A percentile compares a stretch with the other conserved stretches of the same genome.
phyloP scores from a whole-genome alignment of 2,888 invertebrate species.

The Lissocephala sabroskyi region DNA sequence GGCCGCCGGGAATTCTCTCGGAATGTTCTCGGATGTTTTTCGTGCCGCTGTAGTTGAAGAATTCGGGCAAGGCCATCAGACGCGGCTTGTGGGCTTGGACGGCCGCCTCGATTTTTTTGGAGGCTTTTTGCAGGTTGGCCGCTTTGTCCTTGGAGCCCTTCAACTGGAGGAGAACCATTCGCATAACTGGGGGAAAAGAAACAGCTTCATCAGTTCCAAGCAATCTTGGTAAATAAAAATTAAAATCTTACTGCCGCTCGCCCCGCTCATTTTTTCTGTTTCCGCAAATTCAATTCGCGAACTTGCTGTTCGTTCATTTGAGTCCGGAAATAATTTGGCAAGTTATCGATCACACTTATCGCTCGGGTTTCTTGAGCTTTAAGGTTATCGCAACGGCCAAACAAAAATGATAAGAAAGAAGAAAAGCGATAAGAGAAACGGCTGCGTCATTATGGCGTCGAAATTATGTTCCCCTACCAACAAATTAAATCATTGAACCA shows the following conservation, averaged over 20 bases:
- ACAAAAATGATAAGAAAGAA: too few relatives aligned
- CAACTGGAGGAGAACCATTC: conserved; percentile 87
- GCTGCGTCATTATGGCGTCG: too few relatives aligned
- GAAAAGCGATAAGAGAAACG: too few relatives aligned
- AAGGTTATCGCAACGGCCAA: too few relatives aligned
- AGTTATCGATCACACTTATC: too few relatives aligned
- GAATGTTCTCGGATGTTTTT: conserved; percentile 89
- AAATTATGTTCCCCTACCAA: too few relatives aligned
- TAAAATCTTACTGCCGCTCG: conserved; percentile 35
- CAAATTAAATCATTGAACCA: too few relatives aligned
- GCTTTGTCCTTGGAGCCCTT: conserved; percentile 82
- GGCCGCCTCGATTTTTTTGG: conserved; percentile 77
- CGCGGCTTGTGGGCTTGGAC: conserved; percentile 77
- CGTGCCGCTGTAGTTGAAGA: conserved; percentile 95
- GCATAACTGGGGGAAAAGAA: conserved; percentile 48
- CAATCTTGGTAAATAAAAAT: background rate
- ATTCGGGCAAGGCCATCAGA: conserved; percentile 84
- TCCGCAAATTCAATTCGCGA: too few relatives aligned
- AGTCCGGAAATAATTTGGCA: too few relatives aligned
- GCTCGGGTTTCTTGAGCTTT: too few relatives aligned
- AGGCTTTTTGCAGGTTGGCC: conserved; percentile 83
- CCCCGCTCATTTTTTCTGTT: conserved; percentile 36
- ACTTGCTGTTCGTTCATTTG: too few relatives aligned
- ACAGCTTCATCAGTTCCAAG: background rate
- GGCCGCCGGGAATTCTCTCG: conserved; percentile 86